Evolutionary conservation across 2,113 vertebrate genomes (phyloP).

Genomic region (Dipodomys ordii): DNA sequence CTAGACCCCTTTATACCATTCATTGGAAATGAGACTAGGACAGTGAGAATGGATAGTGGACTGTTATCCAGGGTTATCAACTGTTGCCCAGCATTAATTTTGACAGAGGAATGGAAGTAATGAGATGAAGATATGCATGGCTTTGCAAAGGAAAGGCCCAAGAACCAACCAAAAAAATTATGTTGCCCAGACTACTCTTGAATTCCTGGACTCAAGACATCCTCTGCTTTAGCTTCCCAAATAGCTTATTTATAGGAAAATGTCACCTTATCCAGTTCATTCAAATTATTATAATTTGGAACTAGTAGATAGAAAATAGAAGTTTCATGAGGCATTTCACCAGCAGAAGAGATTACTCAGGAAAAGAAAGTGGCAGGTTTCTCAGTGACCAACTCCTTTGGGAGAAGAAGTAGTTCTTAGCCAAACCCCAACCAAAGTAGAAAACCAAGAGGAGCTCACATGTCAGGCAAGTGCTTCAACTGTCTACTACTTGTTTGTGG

Average conservation of each 20-base stretch:
- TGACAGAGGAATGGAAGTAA: neutral
- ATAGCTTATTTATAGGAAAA: neutral
- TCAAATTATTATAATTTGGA: constrained; percentile 16
- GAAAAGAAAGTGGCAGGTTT: neutral
- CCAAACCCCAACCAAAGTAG: neutral
- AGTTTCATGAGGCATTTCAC: neutral
- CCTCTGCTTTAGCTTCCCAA: neutral
- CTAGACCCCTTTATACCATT: constrained; percentile 6
- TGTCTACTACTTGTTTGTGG: neutral
- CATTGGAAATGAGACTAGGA: neutral
- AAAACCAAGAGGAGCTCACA: constrained; percentile 18
- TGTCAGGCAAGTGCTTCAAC: neutral
- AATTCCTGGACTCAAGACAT: neutral
- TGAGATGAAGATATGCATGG: neutral
- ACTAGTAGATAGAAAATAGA: neutral
- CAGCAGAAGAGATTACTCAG: constrained; percentile 20
- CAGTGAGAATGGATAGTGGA: neutral
- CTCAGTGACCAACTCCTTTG: neutral
- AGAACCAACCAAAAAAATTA: neutral
- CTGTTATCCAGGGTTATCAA: neutral
- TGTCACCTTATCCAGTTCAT: neutral
- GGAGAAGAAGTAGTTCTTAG: neutral
- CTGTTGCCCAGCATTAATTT: neutral
- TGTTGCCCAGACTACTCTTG: neutral
- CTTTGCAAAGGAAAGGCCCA: constrained; percentile 28